Base-by-base conservation (phyloP, 2,113 vertebrate species). In the Pagrus major region DNA sequence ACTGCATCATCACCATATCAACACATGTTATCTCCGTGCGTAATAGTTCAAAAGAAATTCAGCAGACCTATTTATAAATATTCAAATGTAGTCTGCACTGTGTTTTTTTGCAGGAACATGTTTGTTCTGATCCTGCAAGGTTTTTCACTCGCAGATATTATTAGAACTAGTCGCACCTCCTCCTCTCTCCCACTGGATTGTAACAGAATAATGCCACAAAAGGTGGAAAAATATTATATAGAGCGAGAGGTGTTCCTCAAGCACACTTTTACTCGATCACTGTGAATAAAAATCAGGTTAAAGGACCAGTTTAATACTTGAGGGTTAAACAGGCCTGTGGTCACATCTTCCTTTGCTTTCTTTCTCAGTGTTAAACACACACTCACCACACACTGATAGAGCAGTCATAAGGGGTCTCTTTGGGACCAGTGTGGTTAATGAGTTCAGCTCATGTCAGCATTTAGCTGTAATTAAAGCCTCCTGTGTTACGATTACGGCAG, bases 381-480 rank as follows among this genome's bases (percentile, higher is more conserved):
- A 15, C 16, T 47, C 31, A 25, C 1, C 15, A 8, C 54, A 35
- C 37, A 37, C 37, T 55, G 41, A 61, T 31, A n/a, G 25, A 69
- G 59, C 59, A 37, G 63, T 6, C 27, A 2, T 41, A 27, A 77
- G 47, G 60, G 6, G 67, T 78, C 85, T 73, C 85, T 25, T 23
- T 74, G 75, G 89, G 76, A 61, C 76, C 42, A 4, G 72, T 42
- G 71, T 66, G 18, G 39, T 63, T 85, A 88, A 91, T 88, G 77
- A 87, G 84, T 83, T 86, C 83, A 85, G 47, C 60, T 63, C 77
- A 0, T 77, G 51, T 75, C 81, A 68, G 68, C 80, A 35, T 78
- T 83, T 63, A 85, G 84, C 73, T 88, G 87, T 89, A 86, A 91
- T 89, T 89, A 91, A 86, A 85, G 29, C 71, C 71, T 81, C 44